A percentile compares a stretch with the other conserved stretches of the same genome.
Evolutionary conservation across 2,797 vertebrate species (phyloP).

Genomic region (Uromys caudimaculatus): DNA sequence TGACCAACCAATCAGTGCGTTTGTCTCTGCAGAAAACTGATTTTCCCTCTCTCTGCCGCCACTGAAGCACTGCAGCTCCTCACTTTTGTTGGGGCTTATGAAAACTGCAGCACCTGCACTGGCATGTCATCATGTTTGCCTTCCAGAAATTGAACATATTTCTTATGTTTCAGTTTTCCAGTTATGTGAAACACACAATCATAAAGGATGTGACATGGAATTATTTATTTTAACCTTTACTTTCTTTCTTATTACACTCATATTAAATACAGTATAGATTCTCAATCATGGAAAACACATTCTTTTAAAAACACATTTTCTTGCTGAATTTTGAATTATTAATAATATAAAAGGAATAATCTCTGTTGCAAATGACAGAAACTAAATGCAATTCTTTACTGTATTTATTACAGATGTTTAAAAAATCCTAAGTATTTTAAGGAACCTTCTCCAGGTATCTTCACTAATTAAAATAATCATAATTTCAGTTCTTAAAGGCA

Average conservation of each 20-base stretch:
- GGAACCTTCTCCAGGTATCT: background rate
- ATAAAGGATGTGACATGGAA: background rate
- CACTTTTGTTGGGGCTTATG: too few relatives aligned
- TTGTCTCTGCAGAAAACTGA: too few relatives aligned
- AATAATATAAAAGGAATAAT: background rate
- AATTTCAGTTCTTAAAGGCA: background rate
- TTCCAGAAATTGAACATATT: background rate
- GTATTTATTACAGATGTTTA: background rate
- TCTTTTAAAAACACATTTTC: background rate
- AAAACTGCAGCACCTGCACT: background rate
- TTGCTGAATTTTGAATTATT: background rate
- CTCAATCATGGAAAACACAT: constrained; percentile 14
- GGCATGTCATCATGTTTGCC: background rate
- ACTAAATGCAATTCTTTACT: background rate
- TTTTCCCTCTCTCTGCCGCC: too few relatives aligned
- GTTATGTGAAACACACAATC: background rate
- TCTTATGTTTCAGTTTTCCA: background rate
- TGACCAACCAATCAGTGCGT: too few relatives aligned
- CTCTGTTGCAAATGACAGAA: background rate
- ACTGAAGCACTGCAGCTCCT: too few relatives aligned
- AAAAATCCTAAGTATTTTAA: background rate
- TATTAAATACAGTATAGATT: background rate
- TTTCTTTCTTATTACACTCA: background rate
- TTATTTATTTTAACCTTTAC: background rate
- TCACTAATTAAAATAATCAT: background rate